These are phyloP conservation scores for Myiozetetes cayanensis DNA, from an alignment of 2,113 vertebrate genomes.

Conservation along the genomic window DNA sequence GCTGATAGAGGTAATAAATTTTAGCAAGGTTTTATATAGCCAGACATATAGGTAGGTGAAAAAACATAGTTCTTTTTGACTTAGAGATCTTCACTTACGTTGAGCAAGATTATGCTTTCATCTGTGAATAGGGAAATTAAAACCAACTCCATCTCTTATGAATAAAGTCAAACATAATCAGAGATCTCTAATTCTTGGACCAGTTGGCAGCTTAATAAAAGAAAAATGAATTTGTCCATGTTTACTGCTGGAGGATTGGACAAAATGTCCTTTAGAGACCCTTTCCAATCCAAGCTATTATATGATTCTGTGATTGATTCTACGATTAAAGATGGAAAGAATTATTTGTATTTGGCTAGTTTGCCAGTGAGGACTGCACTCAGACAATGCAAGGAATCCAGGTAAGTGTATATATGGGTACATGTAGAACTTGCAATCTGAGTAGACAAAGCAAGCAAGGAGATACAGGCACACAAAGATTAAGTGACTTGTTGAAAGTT, in stretches of 20 bases:
- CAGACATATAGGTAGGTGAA: background rate
- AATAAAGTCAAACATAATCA: background rate
- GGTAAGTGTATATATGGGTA: background rate
- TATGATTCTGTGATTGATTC: background rate
- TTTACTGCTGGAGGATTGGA: background rate
- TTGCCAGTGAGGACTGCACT: background rate
- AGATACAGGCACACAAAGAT: background rate
- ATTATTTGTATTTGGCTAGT: background rate
- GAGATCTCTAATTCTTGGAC: background rate
- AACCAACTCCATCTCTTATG: background rate
- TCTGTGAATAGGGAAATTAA: background rate
- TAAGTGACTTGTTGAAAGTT: background rate
- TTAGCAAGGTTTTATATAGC: slow-evolving; percentile 12
- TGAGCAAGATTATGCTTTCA: background rate
- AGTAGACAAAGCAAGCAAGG: background rate
- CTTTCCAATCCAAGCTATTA: background rate
- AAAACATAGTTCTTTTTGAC: background rate
- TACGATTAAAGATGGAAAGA: background rate
- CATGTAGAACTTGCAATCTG: background rate
- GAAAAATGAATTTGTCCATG: background rate
- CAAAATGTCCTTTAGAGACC: background rate
- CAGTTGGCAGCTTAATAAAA: background rate
- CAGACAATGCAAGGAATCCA: background rate
- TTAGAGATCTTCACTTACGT: background rate
- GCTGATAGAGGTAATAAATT: slow-evolving; percentile 17